These are phyloP conservation scores for Bryconaethiops microstoma DNA, from an alignment of 2,797 vertebrate genomes.

Conservation along the genomic window DNA sequence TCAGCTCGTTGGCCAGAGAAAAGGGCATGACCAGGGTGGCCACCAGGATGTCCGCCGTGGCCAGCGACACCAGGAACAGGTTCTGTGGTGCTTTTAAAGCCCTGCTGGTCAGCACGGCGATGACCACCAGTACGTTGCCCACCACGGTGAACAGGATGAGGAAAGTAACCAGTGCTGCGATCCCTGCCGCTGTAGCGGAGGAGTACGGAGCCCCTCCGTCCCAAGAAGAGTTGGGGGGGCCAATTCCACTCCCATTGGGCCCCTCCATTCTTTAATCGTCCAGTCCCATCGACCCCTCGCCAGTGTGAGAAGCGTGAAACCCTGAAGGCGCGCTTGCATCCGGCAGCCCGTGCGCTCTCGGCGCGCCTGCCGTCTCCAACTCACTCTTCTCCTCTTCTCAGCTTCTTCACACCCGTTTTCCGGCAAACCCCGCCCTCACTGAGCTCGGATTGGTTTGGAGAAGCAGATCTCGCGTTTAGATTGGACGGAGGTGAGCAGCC, in stretches of 20 bases:
- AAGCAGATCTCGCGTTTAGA: neutral
- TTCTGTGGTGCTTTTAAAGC: constrained; percentile 87
- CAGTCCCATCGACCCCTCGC: neutral
- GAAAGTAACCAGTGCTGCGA: constrained; percentile 69
- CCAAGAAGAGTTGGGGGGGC: constrained; percentile 34
- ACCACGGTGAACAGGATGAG: constrained; percentile 88
- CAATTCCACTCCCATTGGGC: neutral
- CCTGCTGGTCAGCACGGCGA: constrained; percentile 86
- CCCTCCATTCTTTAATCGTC: neutral
- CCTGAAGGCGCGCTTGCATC: neutral
- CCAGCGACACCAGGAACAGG: constrained; percentile 89
- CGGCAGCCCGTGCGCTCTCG: neutral
- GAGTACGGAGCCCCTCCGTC: constrained; percentile 31
- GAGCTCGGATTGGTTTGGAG: neutral
- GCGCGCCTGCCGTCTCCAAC: constrained; percentile 1
- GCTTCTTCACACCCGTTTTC: neutral
- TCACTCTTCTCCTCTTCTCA: neutral
- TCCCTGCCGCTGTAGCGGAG: constrained; percentile 27
- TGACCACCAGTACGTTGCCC: constrained; percentile 87
- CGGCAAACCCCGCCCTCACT: neutral
- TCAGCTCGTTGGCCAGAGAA: constrained; percentile 88
- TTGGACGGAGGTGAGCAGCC: neutral
- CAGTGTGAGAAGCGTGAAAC: neutral
- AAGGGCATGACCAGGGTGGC: constrained; percentile 91
- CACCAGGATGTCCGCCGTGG: constrained; percentile 88